phyloP scores from a whole-genome alignment of 2,113 vertebrate genomes.

The Coreoperca whiteheadi region DNA sequence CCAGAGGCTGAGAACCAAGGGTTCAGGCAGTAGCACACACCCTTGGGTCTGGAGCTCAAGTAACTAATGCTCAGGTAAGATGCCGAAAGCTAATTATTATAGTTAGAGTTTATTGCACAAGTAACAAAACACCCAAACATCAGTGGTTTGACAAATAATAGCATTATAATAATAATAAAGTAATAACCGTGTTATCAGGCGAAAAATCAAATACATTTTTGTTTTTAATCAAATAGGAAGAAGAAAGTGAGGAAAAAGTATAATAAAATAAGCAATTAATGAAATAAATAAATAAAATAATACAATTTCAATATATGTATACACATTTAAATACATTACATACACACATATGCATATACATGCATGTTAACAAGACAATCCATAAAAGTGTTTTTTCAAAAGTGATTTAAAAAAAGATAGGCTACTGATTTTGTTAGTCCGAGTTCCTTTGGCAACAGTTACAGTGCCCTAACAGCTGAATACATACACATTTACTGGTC shows the following conservation, averaged over 20 bases:
- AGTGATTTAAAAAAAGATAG: too few relatives aligned
- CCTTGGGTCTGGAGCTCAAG: not conserved
- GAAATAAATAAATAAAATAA: too few relatives aligned
- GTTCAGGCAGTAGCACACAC: not conserved
- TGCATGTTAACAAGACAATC: not conserved
- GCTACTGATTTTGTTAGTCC: not conserved
- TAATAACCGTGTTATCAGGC: not conserved
- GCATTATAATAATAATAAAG: not conserved
- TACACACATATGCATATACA: not conserved
- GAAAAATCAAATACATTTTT: not conserved
- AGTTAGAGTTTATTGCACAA: not conserved
- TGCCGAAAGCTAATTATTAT: not conserved
- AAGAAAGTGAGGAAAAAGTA: not conserved
- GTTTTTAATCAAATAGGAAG: not conserved
- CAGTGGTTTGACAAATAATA: not conserved
- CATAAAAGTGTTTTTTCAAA: not conserved
- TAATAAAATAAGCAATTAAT: not conserved
- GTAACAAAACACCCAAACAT: not conserved
- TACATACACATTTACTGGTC: not conserved
- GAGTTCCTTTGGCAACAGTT: not conserved
- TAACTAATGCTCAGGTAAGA: not conserved
- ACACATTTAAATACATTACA: not conserved
- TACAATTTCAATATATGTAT: too few relatives aligned
- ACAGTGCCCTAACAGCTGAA: too few relatives aligned
- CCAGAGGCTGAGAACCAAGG: not conserved